A percentile compares a stretch with the other conserved stretches of the same genome.
Conservation (phyloP, 2,113 vertebrate species). For the Oncorhynchus nerka region DNA sequence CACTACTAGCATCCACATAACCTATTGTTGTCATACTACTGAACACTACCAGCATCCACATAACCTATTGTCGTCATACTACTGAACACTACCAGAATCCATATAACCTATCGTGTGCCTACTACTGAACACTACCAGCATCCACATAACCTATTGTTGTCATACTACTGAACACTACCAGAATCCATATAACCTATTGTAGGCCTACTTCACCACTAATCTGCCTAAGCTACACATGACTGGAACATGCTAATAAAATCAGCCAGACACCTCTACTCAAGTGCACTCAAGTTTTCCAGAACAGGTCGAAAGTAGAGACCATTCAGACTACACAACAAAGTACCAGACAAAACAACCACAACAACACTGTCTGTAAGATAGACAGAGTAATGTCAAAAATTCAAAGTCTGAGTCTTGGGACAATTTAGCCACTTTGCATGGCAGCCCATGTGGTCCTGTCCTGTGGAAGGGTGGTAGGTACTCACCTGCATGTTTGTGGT, state of each 20-base stretch:
- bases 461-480: background rate
- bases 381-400: background rate
- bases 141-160: background rate
- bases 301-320: background rate
- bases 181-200: background rate
- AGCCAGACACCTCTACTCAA: slow-evolving; percentile 12
- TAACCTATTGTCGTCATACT: slow-evolving; percentile 3
- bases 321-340: background rate
- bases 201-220: slow-evolving; percentile 54
- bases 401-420: slow-evolving; percentile 3
- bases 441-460: background rate
- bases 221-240: slow-evolving; percentile 59
- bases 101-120: background rate
- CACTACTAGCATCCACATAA: background rate
- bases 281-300: background rate
- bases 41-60: background rate
- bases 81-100: no score
- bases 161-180: background rate
- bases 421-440: background rate
- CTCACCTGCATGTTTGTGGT: slow-evolving; percentile 92
- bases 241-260: slow-evolving; percentile 63
- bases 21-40: background rate
- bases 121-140: no score
- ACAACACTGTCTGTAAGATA: background rate
- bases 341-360: background rate